These are phyloP conservation scores for Neopipo cinnamomea DNA, from an alignment of 2,113 vertebrate species.

Conservation along the genomic window DNA sequence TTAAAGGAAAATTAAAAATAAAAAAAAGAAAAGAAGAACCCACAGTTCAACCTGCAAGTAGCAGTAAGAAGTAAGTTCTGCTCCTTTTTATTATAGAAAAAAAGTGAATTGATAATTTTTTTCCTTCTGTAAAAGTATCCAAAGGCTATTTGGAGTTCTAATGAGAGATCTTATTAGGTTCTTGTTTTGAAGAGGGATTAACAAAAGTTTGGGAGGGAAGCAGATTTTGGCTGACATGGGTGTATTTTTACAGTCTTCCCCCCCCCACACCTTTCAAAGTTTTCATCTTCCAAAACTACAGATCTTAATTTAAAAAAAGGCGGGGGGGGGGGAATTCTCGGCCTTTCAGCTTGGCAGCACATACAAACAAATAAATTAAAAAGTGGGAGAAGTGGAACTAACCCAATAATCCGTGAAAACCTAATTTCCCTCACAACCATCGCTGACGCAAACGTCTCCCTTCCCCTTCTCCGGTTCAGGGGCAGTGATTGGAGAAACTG, in stretches of 20 bases:
- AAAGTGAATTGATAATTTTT: background rate
- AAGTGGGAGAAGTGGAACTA: conserved; percentile 85
- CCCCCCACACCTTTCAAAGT: conserved; percentile 12
- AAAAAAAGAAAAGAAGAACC: too few species aligned
- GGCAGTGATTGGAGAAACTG: conserved; percentile 85
- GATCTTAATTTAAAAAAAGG: conserved; percentile 78
- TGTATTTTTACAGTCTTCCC: conserved; percentile 25
- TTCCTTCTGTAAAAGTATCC: background rate
- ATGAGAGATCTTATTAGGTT: background rate
- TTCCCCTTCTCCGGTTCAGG: conserved; percentile 75
- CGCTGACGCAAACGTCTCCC: conserved; percentile 69
- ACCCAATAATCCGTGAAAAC: conserved; percentile 86
- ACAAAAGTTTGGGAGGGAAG: conserved; percentile 35
- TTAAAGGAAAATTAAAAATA: background rate
- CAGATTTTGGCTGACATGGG: conserved; percentile 40
- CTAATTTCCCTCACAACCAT: conserved; percentile 80
- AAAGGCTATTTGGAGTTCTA: background rate
- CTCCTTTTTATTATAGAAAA: background rate
- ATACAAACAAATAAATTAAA: conserved; percentile 87
- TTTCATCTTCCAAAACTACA: conserved; percentile 74
- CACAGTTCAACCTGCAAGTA: background rate
- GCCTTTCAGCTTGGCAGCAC: conserved; percentile 79
- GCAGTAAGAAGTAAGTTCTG: background rate
- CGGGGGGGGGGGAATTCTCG: background rate
- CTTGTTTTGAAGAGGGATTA: conserved; percentile 24